Conservation (phyloP, 2,113 vertebrate species). For the Mixornis gularis region DNA sequence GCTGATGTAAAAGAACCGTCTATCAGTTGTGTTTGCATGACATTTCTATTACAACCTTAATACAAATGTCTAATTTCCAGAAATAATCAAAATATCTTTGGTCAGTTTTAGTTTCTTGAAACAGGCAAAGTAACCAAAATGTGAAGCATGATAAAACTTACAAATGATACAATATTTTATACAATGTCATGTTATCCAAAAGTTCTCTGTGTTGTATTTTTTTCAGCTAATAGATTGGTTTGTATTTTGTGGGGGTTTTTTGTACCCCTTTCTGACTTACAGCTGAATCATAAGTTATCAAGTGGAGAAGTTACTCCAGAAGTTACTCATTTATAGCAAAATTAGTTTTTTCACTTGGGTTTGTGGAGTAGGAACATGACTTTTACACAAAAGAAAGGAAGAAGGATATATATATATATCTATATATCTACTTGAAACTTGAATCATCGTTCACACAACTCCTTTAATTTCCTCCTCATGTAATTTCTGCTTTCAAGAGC, state of each 20-base stretch:
- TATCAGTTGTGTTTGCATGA: neutral
- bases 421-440: neutral
- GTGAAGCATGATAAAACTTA: neutral
- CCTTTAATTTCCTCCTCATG: neutral
- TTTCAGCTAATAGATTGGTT: neutral
- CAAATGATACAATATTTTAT: neutral
- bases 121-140: neutral
- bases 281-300: neutral
- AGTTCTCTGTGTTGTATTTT: neutral
- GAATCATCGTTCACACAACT: neutral
- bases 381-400: neutral
- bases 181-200: neutral
- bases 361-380: neutral
- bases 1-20: neutral
- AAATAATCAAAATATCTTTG: neutral
- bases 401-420: neutral
- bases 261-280: neutral
- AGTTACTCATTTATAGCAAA: conserved; percentile 9
- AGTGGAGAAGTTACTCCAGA: neutral
- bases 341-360: neutral
- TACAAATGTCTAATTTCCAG: neutral
- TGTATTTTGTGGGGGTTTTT: neutral
- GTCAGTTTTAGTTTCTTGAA: neutral
- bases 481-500: neutral
- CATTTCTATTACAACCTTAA: neutral